A percentile compares a stretch with the other conserved stretches of the same genome.
Conservation (phyloP, 2,888 invertebrate genomes). For the Omphaloscelis lunosa region DNA sequence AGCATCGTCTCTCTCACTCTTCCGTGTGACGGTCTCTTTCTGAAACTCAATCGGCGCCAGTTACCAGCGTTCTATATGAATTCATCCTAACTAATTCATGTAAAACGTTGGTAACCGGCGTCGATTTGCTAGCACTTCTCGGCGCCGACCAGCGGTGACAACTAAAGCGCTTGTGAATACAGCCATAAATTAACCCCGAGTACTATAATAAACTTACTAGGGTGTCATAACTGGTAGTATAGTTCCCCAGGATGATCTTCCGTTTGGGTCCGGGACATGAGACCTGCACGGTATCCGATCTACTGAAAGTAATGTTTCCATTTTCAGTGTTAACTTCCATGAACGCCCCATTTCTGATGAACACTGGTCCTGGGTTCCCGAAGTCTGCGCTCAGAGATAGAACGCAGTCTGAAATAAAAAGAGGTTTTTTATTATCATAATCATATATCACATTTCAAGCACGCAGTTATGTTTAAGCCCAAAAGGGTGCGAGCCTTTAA, state of each 20-base stretch:
- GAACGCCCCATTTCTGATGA: conserved; percentile 74
- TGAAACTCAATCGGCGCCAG: no score
- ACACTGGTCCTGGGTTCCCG: conserved; percentile 79
- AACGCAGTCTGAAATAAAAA: conserved; percentile 77
- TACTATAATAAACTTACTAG: conserved; percentile 69
- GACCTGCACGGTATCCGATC: conserved; percentile 74
- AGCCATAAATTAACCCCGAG: no score
- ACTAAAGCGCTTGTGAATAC: no score
- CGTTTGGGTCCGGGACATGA: conserved; percentile 79
- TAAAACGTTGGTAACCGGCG: no score
- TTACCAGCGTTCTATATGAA: no score
- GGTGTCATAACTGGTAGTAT: conserved; percentile 68
- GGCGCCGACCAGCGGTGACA: no score
- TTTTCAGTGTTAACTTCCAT: conserved; percentile 69
- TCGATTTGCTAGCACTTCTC: no score
- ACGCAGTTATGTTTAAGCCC: not conserved
- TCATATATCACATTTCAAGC: not conserved
- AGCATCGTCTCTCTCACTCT: no score
- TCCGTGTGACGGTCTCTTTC: no score
- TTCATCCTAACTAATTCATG: no score
- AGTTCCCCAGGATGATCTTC: conserved; percentile 74
- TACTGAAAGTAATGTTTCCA: conserved; percentile 73
- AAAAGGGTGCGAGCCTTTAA: no score
- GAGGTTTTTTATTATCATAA: not conserved
- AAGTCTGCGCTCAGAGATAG: conserved; percentile 79